Percentiles rank a stretch among this genome's conserved stretches.
These are phyloP conservation scores for Thinocorus orbignyianus DNA, from an alignment of 2,113 vertebrate species.

Conservation along the genomic window DNA sequence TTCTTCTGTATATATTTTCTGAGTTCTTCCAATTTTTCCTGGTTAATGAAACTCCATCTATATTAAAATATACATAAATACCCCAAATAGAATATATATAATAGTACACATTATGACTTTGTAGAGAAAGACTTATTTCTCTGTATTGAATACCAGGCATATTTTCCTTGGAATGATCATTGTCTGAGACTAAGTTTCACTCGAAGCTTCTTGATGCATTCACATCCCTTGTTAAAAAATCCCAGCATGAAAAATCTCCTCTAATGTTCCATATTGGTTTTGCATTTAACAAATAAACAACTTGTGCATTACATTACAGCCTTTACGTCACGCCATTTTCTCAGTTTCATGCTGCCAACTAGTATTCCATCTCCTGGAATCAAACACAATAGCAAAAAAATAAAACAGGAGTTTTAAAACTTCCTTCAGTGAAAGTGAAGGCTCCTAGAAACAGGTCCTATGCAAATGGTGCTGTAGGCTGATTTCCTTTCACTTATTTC, in stretches of 20 bases:
- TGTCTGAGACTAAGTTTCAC: not conserved
- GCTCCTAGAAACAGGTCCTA: not conserved
- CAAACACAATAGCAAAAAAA: not conserved
- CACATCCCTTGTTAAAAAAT: not conserved
- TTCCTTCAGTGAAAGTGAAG: not conserved
- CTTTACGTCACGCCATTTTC: not conserved
- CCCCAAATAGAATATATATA: not conserved
- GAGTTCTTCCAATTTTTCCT: not conserved
- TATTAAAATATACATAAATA: not conserved
- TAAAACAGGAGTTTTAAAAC: not conserved
- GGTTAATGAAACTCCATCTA: not conserved
- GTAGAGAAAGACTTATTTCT: not conserved
- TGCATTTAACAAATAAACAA: not conserved
- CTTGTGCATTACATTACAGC: not conserved
- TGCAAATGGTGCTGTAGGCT: not conserved
- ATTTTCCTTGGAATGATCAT: not conserved
- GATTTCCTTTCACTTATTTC: not conserved
- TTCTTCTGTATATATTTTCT: not conserved
- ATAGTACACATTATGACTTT: not conserved
- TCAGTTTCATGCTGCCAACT: not conserved
- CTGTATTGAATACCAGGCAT: not conserved
- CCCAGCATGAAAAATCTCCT: not conserved
- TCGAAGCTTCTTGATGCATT: not conserved
- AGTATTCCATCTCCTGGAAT: not conserved
- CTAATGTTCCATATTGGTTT: not conserved